Percentiles rank a stretch among this genome's conserved stretches.
These are phyloP conservation scores for Akabosia matsudoensis DNA, from an alignment of 1,140 invertebrate genomes.

Conservation along the genomic window DNA sequence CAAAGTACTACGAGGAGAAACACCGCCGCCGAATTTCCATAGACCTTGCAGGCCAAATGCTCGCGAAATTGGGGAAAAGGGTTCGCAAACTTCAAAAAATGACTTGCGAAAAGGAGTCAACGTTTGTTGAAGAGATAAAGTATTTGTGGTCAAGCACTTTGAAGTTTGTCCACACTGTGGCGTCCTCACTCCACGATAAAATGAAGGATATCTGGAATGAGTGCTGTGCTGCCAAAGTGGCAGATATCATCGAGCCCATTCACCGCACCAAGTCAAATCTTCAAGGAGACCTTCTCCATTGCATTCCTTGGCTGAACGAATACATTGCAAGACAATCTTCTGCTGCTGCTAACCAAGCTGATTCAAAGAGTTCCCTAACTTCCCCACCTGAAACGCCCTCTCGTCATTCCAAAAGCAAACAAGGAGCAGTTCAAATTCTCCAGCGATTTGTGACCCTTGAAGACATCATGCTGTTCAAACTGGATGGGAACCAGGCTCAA, in stretches of 20 bases:
- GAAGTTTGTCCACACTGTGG: background rate
- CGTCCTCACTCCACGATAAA: background rate
- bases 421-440: background rate
- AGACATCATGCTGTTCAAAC: background rate
- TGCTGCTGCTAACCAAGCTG: background rate
- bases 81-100: background rate
- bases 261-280: background rate
- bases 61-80: constrained; percentile 27
- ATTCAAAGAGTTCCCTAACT: background rate
- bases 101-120: background rate
- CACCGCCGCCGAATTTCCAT: background rate
- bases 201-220: background rate
- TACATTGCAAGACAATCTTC: background rate
- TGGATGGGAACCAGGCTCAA: background rate
- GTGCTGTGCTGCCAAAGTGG: background rate
- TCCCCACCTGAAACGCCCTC: background rate
- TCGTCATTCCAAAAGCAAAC: background rate
- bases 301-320: constrained; percentile 1
- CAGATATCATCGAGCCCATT: background rate
- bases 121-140: background rate
- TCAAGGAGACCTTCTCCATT: background rate
- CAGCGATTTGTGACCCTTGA: background rate
- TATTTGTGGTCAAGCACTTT: background rate
- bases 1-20: background rate
- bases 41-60: constrained; percentile 15